These are phyloP conservation scores for Eupsittula cactorum DNA, from an alignment of 2,113 vertebrate species.

Conservation along the genomic window DNA sequence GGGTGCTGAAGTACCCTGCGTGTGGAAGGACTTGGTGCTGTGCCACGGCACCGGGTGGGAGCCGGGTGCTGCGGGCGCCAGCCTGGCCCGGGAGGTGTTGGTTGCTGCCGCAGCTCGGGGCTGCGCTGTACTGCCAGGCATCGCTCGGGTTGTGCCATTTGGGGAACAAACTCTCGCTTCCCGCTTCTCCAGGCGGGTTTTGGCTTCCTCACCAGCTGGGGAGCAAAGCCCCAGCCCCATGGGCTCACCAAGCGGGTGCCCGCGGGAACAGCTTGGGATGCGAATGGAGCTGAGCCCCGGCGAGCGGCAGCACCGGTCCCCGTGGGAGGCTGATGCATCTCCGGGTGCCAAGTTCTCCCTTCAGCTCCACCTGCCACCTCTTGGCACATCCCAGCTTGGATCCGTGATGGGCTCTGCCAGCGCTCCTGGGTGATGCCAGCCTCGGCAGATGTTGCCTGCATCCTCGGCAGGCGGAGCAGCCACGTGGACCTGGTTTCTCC, in stretches of 20 bases:
- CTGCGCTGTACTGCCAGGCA: background rate
- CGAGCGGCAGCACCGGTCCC: background rate
- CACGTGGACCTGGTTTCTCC: background rate
- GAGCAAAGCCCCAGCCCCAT: background rate
- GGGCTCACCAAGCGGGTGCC: background rate
- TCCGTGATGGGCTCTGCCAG: background rate
- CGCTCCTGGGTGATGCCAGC: background rate
- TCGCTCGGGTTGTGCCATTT: background rate
- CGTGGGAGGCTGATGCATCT: background rate
- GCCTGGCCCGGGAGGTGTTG: background rate
- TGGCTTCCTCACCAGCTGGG: background rate
- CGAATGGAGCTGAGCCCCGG: background rate
- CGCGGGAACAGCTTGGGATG: conserved; percentile 30
- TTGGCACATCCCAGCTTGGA: background rate
- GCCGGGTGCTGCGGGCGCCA: background rate
- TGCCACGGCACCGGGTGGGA: background rate
- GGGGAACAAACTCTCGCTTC: background rate
- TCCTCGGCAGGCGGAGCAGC: background rate
- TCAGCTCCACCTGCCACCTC: background rate
- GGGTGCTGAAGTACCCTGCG: background rate
- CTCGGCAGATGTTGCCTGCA: conserved; percentile 41
- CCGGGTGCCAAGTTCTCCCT: background rate
- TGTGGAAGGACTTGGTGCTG: background rate
- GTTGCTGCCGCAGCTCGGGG: background rate
- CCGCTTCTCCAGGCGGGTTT: background rate